Evolutionary conservation across 2,113 vertebrate genomes (phyloP).

Genomic region (Silurus meridionalis): DNA sequence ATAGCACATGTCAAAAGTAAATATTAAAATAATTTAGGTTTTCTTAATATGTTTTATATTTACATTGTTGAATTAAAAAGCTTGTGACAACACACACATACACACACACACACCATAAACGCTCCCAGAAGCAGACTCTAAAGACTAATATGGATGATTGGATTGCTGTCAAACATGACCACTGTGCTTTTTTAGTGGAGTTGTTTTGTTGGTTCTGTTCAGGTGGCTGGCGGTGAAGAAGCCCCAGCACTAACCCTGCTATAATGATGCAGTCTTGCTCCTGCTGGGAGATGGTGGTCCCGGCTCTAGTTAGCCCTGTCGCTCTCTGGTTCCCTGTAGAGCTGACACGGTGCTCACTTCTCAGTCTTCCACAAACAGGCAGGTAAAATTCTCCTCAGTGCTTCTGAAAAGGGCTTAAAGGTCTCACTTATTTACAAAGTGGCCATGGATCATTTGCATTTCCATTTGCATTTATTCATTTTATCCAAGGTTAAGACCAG

Average conservation of each 20-base stretch:
- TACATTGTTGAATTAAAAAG: background rate
- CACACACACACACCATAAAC: background rate
- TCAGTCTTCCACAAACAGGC: background rate
- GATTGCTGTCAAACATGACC: too few relatives aligned
- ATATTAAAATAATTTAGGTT: background rate
- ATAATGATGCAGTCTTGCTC: constrained; percentile 72
- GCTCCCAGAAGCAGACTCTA: background rate
- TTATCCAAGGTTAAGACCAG: background rate
- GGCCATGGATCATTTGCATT: background rate
- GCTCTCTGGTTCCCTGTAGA: background rate
- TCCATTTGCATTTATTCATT: constrained; percentile 7
- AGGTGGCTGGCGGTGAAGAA: constrained; percentile 71
- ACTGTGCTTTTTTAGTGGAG: background rate
- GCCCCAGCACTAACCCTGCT: constrained; percentile 77
- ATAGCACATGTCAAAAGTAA: background rate
- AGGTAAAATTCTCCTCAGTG: background rate
- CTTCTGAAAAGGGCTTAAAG: background rate
- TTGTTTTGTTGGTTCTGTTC: constrained; percentile 59
- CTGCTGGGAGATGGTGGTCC: background rate
- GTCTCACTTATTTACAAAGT: constrained; percentile 13
- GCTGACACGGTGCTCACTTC: background rate
- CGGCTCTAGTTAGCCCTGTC: constrained; percentile 24
- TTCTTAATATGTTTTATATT: background rate
- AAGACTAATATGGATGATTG: background rate
- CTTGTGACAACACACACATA: background rate